phyloP scores from a whole-genome alignment of 2,888 invertebrate genomes.

The Ornithoptera priamus region DNA sequence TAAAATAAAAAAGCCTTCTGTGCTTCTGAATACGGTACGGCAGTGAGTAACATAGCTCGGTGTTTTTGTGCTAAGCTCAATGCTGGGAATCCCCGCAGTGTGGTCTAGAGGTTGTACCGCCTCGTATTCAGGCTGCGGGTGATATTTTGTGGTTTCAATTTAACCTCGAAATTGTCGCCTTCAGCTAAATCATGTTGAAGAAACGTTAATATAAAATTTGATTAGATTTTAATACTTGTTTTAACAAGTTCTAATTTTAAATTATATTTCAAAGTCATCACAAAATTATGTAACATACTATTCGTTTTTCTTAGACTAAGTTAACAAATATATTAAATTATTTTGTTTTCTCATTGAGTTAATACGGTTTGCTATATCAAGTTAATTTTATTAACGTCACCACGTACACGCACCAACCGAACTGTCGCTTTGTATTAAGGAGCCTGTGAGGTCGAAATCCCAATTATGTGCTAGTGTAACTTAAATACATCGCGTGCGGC shows the following conservation, averaged over 20 bases:
- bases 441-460: constrained; percentile 73
- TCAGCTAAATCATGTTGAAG: not conserved
- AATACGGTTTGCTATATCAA: not conserved
- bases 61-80: constrained; percentile 22
- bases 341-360: not conserved
- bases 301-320: no score
- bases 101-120: constrained; percentile 19
- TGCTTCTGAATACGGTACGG: no score
- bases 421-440: constrained; percentile 60
- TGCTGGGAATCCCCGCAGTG: constrained; percentile 19
- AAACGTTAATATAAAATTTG: not conserved
- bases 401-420: constrained; percentile 69
- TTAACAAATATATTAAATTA: not conserved
- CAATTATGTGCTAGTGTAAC: constrained; percentile 74
- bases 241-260: not conserved
- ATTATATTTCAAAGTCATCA: no score
- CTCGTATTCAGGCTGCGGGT: constrained; percentile 18
- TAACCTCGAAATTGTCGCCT: not conserved
- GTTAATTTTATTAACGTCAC: constrained; percentile 77
- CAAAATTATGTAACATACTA: no score
- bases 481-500: constrained; percentile 62
- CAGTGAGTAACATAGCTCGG: not conserved
- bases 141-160: constrained; percentile 26
- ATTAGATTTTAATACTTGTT: not conserved
- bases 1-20: no score